These are phyloP conservation scores for Metopolophium dirhodum DNA, from an alignment of 1,140 invertebrate species.

Conservation along the genomic window DNA sequence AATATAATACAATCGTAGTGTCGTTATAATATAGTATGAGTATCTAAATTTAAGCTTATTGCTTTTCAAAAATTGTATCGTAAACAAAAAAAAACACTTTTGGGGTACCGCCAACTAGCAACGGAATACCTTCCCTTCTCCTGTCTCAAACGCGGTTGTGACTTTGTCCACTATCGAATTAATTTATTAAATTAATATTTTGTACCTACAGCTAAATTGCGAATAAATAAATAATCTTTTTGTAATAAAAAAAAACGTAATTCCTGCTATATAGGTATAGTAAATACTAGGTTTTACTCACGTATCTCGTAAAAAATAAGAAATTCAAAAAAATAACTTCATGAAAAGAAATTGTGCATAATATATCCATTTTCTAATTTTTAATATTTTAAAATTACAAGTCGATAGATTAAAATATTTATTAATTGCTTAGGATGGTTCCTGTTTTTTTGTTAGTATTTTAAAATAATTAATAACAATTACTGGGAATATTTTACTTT, in stretches of 20 bases:
- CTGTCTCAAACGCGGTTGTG: no score
- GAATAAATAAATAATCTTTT: not conserved
- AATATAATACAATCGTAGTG: not conserved
- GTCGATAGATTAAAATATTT: not conserved
- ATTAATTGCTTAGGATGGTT: not conserved
- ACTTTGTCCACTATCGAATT: not conserved
- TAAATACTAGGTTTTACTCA: not conserved
- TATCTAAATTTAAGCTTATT: not conserved
- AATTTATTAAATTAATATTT: not conserved
- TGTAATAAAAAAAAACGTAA: not conserved
- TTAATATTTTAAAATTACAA: no score
- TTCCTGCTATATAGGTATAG: not conserved
- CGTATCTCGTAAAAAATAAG: not conserved
- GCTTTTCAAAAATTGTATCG: not conserved
- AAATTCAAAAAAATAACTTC: not conserved
- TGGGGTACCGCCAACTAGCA: no score
- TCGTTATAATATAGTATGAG: not conserved
- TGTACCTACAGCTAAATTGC: not conserved
- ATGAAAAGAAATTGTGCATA: no score
- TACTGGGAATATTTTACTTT: no score
- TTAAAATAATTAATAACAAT: no score
- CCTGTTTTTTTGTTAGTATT: not conserved
- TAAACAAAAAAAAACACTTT: not conserved
- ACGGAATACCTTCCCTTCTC: not conserved
- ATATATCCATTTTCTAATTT: no score